Evolutionary conservation across 2,888 invertebrate species (phyloP), one percentile per base, ranked within the genome.

Genomic region (Plutella xylostella): DNA sequence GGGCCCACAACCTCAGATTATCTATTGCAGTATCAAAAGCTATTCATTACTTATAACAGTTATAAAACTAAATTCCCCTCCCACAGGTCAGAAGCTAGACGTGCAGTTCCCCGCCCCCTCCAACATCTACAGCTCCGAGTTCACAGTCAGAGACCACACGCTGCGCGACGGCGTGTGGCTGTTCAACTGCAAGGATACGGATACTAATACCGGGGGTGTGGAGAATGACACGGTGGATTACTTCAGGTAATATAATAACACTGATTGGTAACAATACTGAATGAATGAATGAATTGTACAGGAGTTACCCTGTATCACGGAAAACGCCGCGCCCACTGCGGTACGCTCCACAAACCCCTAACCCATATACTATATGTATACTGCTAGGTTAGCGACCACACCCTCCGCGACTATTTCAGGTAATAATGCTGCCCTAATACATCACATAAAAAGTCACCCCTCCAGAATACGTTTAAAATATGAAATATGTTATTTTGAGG

Each of bases 141-240:
- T 80, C 57, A 66, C 68, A 25, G 80, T 82, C 2, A 57, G 57
- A 0, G 82, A 82, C 54, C 80, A 82, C 62, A 68, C 63, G 47
- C 48, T 60, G 31, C 60, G 55, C n/a, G 63, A 59, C 2, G 73
- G 77, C 1, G 75, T 79, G 1, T 80, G 79, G 79, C 50, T 80
- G 0, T 82, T 68, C 60, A 76, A 69, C 55, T 59, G 19, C 12
- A 19, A 11, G 2, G 22, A 37, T 28, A 12, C 22, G 4, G 7
- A 17, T 4, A 25, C 65, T 2, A 74, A 73, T 55, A 74, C 74
- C 0, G 70, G 28, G 3, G 28, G 28, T 2, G n/a, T n/a, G 28
- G 28, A 28, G 11, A 12, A 28, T 28, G n/a, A 28, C 28, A 28
- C n/a, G n/a, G n/a, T n/a, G 70, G 30, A 12, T 12, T 72, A 75